A percentile compares a stretch with the other conserved stretches of the same genome.
These are phyloP conservation scores for Ooceraea biroi DNA, from an alignment of 1,140 invertebrate genomes.

Conservation along the genomic window DNA sequence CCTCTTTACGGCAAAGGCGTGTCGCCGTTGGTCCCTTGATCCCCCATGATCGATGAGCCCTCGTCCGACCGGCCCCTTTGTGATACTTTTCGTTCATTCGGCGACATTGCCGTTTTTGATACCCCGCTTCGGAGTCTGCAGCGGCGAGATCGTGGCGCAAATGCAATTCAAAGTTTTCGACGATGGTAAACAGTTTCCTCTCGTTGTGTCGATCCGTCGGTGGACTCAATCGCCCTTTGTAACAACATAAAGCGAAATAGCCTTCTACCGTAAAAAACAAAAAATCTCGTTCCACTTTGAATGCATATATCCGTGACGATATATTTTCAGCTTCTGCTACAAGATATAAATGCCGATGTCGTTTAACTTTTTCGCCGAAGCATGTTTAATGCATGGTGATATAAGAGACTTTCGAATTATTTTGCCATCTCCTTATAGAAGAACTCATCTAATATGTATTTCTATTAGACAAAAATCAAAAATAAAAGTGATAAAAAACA, in stretches of 20 bases:
- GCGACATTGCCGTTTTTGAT: conserved; percentile 61
- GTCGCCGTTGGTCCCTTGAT: conserved; percentile 50
- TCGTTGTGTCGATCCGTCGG: conserved; percentile 53
- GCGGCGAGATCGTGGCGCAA: conserved; percentile 50
- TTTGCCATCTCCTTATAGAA: background rate
- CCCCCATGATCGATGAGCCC: conserved; percentile 56
- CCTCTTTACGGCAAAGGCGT: conserved; percentile 46
- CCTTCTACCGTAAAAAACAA: conserved; percentile 22
- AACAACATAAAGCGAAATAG: conserved; percentile 60
- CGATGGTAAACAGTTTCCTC: conserved; percentile 54
- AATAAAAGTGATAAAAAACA: too few species aligned
- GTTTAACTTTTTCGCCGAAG: conserved; percentile 7
- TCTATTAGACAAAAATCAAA: too few species aligned
- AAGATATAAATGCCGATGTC: conserved; percentile 16
- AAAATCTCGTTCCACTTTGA: conserved; percentile 34
- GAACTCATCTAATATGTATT: background rate
- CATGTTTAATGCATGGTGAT: conserved; percentile 1
- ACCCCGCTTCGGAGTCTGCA: conserved; percentile 35
- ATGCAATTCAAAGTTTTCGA: conserved; percentile 63
- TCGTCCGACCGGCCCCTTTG: conserved; percentile 52
- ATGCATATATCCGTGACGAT: conserved; percentile 37
- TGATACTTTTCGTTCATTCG: conserved; percentile 62
- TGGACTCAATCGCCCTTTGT: conserved; percentile 52
- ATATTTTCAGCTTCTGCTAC: conserved; percentile 28
- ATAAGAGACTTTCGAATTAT: background rate